A percentile compares a stretch with the other conserved stretches of the same genome.
Conservation (phyloP, 2,888 invertebrate genomes). For the Oxystoma pomonae region DNA sequence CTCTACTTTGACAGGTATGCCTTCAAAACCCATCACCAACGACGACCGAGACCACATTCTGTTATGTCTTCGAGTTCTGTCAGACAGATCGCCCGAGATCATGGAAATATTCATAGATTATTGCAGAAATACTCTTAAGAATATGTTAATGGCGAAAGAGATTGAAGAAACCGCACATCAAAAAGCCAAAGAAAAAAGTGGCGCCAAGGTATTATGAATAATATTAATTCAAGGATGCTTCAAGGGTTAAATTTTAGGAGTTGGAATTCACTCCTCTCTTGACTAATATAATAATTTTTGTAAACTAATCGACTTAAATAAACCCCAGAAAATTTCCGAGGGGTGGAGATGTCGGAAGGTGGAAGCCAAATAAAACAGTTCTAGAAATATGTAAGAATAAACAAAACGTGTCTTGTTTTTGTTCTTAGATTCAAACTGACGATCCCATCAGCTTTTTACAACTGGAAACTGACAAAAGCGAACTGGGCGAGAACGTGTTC, state of each 20-base stretch:
- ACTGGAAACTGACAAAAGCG: conserved; percentile 58
- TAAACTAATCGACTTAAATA: too few species aligned
- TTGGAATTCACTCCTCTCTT: too few species aligned
- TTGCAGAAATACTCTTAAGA: conserved; percentile 73
- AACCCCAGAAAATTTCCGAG: too few species aligned
- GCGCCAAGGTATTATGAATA: conserved; percentile 42
- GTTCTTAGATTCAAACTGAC: conserved; percentile 65
- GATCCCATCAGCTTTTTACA: conserved; percentile 83
- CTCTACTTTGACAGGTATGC: conserved; percentile 50
- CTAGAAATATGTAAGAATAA: too few species aligned
- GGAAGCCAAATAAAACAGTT: too few species aligned
- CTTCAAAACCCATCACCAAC: conserved; percentile 82
- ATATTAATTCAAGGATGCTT: too few species aligned
- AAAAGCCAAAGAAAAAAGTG: conserved; percentile 65
- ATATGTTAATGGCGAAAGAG: conserved; percentile 78
- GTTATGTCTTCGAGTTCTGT: conserved; percentile 71
- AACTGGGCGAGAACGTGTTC: conserved; percentile 76
- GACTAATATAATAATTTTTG: too few species aligned
- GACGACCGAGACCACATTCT: conserved; percentile 91
- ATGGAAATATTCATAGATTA: conserved; percentile 67
- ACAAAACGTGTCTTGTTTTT: background rate
- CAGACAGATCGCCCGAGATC: conserved; percentile 63
- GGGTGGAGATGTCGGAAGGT: too few species aligned
- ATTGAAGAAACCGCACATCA: conserved; percentile 62
- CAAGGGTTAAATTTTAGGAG: too few species aligned